These are phyloP conservation scores for Papilio helenus DNA, from an alignment of 1,140 invertebrate species.

Conservation along the genomic window DNA sequence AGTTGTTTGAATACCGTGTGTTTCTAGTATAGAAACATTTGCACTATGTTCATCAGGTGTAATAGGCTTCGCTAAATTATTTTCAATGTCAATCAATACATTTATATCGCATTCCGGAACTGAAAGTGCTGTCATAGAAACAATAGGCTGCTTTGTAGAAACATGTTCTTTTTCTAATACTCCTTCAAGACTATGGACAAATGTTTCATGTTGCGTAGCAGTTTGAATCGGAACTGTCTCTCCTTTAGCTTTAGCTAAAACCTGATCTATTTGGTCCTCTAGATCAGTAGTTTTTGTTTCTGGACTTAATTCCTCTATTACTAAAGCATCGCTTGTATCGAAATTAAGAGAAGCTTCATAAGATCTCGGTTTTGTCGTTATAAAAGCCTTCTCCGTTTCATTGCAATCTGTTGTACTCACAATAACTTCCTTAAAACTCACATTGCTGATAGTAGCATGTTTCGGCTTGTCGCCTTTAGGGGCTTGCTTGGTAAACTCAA, in stretches of 20 bases:
- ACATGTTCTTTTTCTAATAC: slow-evolving; percentile 46
- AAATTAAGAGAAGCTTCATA: slow-evolving; percentile 54
- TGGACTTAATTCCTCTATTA: slow-evolving; percentile 59
- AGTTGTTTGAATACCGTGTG: slow-evolving; percentile 61
- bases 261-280: slow-evolving; percentile 37
- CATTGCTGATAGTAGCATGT: slow-evolving; percentile 60
- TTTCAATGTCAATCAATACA: slow-evolving; percentile 61
- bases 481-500: slow-evolving; percentile 51
- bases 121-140: slow-evolving; percentile 56
- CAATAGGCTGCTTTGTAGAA: slow-evolving; percentile 44
- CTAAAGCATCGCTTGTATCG: slow-evolving; percentile 58
- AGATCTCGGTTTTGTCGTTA: slow-evolving; percentile 44
- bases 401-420: slow-evolving; percentile 60
- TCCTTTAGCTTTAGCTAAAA: slow-evolving; percentile 48
- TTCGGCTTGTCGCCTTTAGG: slow-evolving; percentile 41
- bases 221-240: slow-evolving; percentile 55
- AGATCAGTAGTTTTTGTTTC: slow-evolving; percentile 54
- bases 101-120: slow-evolving; percentile 64
- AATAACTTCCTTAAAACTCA: slow-evolving; percentile 62
- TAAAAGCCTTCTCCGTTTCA: slow-evolving; percentile 65
- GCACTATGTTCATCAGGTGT: slow-evolving; percentile 63
- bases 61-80: slow-evolving; percentile 44
- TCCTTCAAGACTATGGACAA: slow-evolving; percentile 59
- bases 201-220: slow-evolving; percentile 65
- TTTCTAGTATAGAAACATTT: slow-evolving; percentile 51